Evolutionary conservation across 2,888 invertebrate genomes (phyloP).

Genomic region (Stenotaenia linearis): DNA sequence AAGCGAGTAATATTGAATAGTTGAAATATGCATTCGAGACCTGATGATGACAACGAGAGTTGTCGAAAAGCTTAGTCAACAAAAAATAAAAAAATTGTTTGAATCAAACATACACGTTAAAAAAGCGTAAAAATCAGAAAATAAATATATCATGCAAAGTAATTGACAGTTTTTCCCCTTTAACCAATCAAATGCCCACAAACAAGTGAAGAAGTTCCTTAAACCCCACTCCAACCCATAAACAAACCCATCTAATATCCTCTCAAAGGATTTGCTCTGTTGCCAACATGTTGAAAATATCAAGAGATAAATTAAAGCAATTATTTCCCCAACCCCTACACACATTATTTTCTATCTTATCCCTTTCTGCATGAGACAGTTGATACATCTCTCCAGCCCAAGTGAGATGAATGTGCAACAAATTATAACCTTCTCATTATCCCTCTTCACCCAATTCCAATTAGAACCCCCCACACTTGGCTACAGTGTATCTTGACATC

Average conservation of each 20-base stretch:
- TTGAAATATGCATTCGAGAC: too few species aligned
- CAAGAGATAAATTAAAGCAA: constrained; percentile 6
- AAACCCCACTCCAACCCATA: neutral
- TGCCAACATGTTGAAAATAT: constrained; percentile 15
- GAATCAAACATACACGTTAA: too few species aligned
- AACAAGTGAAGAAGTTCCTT: neutral
- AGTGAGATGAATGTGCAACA: neutral
- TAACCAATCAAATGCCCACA: too few species aligned
- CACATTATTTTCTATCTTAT: neutral
- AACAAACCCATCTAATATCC: neutral
- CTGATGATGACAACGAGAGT: too few species aligned
- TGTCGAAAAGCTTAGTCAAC: too few species aligned
- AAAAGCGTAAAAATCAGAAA: too few species aligned
- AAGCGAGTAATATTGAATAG: too few species aligned
- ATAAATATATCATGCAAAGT: too few species aligned
- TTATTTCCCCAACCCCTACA: neutral
- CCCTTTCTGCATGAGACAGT: neutral
- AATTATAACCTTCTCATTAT: neutral
- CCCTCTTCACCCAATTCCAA: neutral
- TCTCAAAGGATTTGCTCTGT: neutral
- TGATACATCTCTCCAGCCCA: neutral
- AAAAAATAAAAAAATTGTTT: too few species aligned
- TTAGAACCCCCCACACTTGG: neutral
- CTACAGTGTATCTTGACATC: neutral
- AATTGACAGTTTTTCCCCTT: too few species aligned